Evolutionary conservation across 2,113 vertebrate genomes (phyloP).

Genomic region (Stegostoma tigrinum): DNA sequence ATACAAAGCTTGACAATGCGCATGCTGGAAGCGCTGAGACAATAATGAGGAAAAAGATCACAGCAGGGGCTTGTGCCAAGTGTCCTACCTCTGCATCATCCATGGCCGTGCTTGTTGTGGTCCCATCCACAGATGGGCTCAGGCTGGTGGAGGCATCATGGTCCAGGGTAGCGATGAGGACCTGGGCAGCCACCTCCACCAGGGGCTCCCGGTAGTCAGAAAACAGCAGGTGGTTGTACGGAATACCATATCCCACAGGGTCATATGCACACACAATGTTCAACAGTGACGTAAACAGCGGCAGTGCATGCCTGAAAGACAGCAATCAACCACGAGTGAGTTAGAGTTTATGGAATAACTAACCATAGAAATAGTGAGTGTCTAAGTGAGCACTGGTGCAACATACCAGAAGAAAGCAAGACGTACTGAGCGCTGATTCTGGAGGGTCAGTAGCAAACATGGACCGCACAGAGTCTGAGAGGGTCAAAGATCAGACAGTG

Average conservation of each 20-base stretch:
- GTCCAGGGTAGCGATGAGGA: constrained; percentile 90
- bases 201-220: constrained; percentile 89
- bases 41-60: background rate
- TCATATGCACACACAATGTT: constrained; percentile 94
- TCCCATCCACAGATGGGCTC: constrained; percentile 65
- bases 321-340: background rate
- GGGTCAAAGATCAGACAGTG: too few relatives aligned
- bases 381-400: background rate
- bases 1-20: background rate
- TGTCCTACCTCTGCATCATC: constrained; percentile 78
- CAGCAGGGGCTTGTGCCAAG: background rate
- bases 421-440: background rate
- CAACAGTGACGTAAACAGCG: constrained; percentile 90
- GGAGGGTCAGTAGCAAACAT: background rate
- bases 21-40: background rate
- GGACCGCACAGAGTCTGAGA: background rate
- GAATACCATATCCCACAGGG: constrained; percentile 93
- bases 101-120: constrained; percentile 77
- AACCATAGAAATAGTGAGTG: background rate
- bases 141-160: constrained; percentile 68
- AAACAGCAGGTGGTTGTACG: constrained; percentile 96
- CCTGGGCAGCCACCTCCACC: constrained; percentile 89
- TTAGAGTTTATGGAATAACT: background rate
- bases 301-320: constrained; percentile 75
- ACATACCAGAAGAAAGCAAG: background rate